phyloP scores from a whole-genome alignment of 35 echinoderm and acorn worm genomes.

The Ophiothrix spiculata region DNA sequence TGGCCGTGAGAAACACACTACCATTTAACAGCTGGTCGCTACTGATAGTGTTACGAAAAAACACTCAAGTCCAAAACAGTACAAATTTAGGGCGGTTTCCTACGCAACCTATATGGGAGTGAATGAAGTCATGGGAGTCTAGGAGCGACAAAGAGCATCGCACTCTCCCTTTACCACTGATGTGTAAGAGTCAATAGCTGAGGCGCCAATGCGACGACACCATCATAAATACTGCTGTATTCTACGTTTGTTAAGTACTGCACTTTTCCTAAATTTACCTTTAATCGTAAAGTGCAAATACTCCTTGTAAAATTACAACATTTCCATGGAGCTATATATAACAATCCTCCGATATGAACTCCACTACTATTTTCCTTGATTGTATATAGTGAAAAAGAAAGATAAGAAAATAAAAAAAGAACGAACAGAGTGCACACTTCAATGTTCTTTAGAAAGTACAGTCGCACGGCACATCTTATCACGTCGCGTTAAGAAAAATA shows the following conservation, averaged over 20 bases:
- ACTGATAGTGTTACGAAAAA: not conserved
- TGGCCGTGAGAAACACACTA: not conserved
- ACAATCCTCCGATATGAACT: not conserved
- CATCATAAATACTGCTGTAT: not conserved
- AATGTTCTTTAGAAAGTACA: not conserved
- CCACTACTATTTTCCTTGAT: not conserved
- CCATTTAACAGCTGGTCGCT: not conserved
- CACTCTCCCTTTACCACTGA: not conserved
- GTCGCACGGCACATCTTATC: not conserved
- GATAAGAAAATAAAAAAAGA: constrained; percentile 3
- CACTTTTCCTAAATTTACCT: constrained; percentile 5
- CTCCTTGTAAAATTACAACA: not conserved
- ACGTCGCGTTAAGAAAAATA: not conserved
- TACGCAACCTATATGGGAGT: constrained; percentile 4
- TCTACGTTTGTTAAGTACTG: not conserved
- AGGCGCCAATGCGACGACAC: not conserved
- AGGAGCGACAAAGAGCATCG: not conserved
- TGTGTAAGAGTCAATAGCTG: not conserved
- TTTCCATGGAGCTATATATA: not conserved
- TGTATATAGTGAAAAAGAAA: not conserved
- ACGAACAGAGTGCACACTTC: not conserved
- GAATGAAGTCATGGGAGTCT: constrained; percentile 12
- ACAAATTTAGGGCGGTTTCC: not conserved
- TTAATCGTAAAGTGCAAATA: constrained; percentile 10
- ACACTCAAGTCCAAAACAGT: not conserved